A percentile compares a stretch with the other conserved stretches of the same genome.
phyloP scores from a whole-genome alignment of 2,888 invertebrate genomes.

The Galeopsomyia nigrocyanea region DNA sequence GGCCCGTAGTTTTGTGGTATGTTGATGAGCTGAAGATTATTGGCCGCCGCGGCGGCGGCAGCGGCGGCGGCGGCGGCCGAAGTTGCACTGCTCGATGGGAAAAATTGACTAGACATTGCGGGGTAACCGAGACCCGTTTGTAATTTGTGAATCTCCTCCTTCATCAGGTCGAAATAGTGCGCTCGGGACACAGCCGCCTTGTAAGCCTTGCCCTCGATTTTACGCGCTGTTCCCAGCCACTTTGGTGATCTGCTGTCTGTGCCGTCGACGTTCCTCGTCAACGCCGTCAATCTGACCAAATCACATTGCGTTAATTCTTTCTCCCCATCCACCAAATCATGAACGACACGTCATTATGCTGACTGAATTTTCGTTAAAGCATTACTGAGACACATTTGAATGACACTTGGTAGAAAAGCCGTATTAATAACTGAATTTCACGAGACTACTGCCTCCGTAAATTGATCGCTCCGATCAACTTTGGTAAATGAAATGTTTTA shows the following conservation, averaged over 20 bases:
- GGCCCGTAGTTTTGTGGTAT: constrained; percentile 47
- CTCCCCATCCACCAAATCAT: too few species aligned
- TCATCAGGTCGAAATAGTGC: constrained; percentile 41
- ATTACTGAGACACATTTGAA: too few species aligned
- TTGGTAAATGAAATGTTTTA: too few species aligned
- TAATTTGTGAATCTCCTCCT: constrained; percentile 46
- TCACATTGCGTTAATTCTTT: too few species aligned
- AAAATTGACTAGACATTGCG: constrained; percentile 46
- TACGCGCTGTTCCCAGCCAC: constrained; percentile 38
- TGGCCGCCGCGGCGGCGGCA: constrained; percentile 29
- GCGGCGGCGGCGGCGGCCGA: constrained; percentile 36
- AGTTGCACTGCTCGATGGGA: constrained; percentile 46
- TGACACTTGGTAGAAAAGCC: too few species aligned
- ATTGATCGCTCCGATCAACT: too few species aligned
- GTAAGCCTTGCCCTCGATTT: constrained; percentile 45
- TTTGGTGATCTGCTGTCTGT: constrained; percentile 23
- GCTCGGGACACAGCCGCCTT: constrained; percentile 38
- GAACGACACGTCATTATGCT: too few species aligned
- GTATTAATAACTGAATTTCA: too few species aligned
- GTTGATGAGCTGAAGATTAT: constrained; percentile 40
- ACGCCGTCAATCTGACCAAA: too few species aligned
- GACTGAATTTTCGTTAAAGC: too few species aligned
- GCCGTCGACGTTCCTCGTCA: neutral
- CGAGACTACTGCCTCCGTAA: too few species aligned
- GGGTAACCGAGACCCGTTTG: constrained; percentile 1